Conservation (phyloP, 2,113 vertebrate species). For the Plecturocebus donacophilus region DNA sequence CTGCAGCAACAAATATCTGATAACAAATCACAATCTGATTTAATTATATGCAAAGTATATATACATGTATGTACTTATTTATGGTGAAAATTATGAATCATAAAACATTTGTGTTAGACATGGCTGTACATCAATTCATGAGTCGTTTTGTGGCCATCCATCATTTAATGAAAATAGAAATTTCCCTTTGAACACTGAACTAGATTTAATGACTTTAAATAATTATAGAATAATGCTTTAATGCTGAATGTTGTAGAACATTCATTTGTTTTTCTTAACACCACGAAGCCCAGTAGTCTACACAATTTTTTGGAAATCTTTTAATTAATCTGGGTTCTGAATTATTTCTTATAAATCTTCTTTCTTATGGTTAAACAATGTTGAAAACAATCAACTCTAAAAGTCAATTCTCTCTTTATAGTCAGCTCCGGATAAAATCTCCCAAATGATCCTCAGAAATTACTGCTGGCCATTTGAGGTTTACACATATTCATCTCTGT, state of each 20-base stretch:
- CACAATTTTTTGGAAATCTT: conserved; percentile 56
- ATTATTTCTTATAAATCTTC: conserved; percentile 45
- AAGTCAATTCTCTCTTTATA: conserved; percentile 50
- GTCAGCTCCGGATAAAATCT: conserved; percentile 56
- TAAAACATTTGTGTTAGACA: background rate
- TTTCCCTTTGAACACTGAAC: background rate
- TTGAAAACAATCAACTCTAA: conserved; percentile 45
- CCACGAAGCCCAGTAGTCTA: background rate
- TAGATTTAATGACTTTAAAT: conserved; percentile 29
- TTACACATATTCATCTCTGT: background rate
- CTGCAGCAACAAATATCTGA: background rate
- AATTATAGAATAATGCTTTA: conserved; percentile 11
- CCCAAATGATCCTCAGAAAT: background rate
- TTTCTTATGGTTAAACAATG: conserved; percentile 35
- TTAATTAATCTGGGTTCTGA: conserved; percentile 72
- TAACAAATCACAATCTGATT: background rate
- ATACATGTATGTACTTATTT: background rate
- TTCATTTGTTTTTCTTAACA: conserved; percentile 30
- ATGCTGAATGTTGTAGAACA: background rate
- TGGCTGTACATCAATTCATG: background rate
- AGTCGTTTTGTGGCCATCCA: background rate
- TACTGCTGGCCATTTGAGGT: conserved; percentile 22
- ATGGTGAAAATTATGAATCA: background rate
- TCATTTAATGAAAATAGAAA: conserved; percentile 28
- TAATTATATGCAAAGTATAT: background rate